Percentiles rank a stretch among this genome's conserved stretches.
phyloP scores from a whole-genome alignment of 2,113 vertebrate species.

The Acrocephalus arundinaceus region DNA sequence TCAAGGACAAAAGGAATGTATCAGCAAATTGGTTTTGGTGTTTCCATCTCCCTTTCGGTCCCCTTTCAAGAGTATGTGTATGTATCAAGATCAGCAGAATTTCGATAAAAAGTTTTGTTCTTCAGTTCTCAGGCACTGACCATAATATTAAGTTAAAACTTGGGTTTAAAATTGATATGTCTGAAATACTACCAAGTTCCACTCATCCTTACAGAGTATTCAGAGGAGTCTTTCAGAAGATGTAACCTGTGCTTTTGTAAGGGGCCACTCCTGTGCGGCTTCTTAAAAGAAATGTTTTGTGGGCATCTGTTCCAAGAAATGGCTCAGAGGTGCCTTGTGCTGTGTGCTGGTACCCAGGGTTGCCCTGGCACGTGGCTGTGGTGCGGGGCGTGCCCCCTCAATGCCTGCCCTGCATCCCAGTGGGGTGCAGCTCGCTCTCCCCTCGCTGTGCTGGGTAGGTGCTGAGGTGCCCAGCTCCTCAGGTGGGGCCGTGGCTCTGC shows the following conservation, averaged over 20 bases:
- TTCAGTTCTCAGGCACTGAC: neutral
- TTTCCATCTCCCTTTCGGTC: neutral
- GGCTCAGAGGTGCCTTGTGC: neutral
- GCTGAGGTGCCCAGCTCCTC: neutral
- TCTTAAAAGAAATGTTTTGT: neutral
- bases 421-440: neutral
- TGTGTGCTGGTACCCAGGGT: neutral
- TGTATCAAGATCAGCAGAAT: neutral
- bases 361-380: neutral
- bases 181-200: neutral
- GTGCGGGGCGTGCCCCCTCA: fast-evolving
- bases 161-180: neutral
- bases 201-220: neutral
- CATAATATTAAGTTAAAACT: neutral
- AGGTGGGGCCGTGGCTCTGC: neutral
- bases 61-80: neutral
- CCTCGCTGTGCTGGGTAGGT: neutral
- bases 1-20: neutral
- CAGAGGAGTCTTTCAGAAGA: neutral
- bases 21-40: neutral
- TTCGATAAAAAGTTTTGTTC: neutral
- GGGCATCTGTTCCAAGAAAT: neutral
- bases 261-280: neutral
- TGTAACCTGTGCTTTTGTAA: neutral
- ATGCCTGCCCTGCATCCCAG: neutral